A percentile compares a stretch with the other conserved stretches of the same genome.
phyloP scores from a whole-genome alignment of 2,888 invertebrate genomes.

The Pammene aurita region DNA sequence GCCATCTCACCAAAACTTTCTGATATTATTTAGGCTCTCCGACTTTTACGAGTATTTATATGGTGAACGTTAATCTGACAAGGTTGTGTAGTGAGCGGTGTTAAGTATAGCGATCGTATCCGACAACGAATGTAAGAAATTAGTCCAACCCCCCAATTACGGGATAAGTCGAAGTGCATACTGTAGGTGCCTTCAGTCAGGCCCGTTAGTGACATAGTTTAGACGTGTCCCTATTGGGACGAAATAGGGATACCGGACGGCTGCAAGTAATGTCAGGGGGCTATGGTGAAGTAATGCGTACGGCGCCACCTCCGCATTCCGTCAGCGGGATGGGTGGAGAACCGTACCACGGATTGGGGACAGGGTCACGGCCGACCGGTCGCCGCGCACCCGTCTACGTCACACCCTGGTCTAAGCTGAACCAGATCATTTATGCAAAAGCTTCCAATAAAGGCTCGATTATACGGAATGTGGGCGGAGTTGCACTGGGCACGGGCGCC shows the following conservation, averaged over 20 bases:
- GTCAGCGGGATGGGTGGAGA: conserved; percentile 62
- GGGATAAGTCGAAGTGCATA: no score
- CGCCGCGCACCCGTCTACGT: conserved; percentile 48
- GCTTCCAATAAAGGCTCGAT: conserved; percentile 20
- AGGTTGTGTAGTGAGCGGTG: no score
- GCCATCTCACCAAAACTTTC: no score
- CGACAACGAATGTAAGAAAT: no score
- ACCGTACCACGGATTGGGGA: conserved; percentile 67
- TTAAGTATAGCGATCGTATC: no score
- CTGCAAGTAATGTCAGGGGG: not conserved
- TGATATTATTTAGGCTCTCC: no score
- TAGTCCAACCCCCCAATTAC: no score
- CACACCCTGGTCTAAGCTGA: conserved; percentile 45
- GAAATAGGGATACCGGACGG: not conserved
- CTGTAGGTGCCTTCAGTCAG: no score
- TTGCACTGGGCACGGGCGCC: not conserved
- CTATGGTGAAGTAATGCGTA: conserved; percentile 28
- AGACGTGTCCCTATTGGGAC: no score
- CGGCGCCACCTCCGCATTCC: conserved; percentile 72
- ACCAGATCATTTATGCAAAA: conserved; percentile 32
- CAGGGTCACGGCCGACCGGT: conserved; percentile 80
- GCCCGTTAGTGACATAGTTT: no score
- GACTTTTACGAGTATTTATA: no score
- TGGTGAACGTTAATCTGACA: no score
- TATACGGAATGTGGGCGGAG: conserved; percentile 12